Conservation (phyloP, 1,140 invertebrate genomes). For the Portunus trituberculatus region DNA sequence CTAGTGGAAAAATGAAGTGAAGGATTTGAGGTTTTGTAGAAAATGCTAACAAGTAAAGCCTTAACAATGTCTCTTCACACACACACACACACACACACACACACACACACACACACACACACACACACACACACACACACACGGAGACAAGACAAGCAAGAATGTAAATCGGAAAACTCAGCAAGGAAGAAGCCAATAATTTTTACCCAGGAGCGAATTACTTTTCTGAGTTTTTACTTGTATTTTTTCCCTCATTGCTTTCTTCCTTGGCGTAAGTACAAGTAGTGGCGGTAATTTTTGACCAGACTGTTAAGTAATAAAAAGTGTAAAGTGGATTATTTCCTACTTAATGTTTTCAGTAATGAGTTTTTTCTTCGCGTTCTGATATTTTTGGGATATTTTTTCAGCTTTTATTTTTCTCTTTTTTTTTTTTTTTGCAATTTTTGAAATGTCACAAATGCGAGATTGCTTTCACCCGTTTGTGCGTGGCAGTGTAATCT, state of each 20-base stretch:
- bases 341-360: neutral
- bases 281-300: neutral
- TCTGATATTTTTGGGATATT: too few species aligned
- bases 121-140: too few species aligned
- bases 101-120: too few species aligned
- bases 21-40: too few species aligned
- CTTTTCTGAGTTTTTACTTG: too few species aligned
- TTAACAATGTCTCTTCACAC: too few species aligned
- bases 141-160: neutral
- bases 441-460: constrained; percentile 24
- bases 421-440: neutral
- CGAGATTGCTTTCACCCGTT: constrained; percentile 2
- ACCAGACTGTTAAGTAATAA: neutral
- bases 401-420: neutral
- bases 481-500: constrained; percentile 20
- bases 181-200: neutral
- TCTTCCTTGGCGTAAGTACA: neutral
- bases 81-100: too few species aligned
- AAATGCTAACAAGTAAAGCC: too few species aligned
- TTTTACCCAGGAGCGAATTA: neutral
- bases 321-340: neutral
- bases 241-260: neutral
- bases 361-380: neutral
- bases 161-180: neutral
- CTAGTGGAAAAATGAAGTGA: too few species aligned